Conservation (phyloP, 92 coral and sea anemone species). For the Chrysogorgia sp. region DNA sequence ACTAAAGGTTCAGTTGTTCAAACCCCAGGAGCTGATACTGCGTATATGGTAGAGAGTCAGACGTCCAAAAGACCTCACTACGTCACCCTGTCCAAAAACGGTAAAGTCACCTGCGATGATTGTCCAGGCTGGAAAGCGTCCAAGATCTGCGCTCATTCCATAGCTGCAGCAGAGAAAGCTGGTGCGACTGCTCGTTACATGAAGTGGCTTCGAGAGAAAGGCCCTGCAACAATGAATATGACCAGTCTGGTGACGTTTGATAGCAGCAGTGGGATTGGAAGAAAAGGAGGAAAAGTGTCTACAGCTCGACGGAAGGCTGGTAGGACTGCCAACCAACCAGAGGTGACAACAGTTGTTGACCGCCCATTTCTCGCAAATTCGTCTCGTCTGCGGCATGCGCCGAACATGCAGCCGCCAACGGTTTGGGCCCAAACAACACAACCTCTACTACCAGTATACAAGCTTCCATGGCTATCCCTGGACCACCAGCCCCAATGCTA, state of each 20-base stretch:
- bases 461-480: neutral
- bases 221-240: conserved; percentile 15
- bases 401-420: too few species aligned
- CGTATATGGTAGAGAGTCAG: conserved; percentile 18
- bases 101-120: conserved; percentile 20
- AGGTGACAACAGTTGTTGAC: neutral
- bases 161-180: conserved; percentile 18
- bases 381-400: too few species aligned
- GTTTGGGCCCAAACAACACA: too few species aligned
- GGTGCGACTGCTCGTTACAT: neutral
- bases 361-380: neutral
- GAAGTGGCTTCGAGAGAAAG: conserved; percentile 9
- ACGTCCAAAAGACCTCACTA: conserved; percentile 18
- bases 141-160: conserved; percentile 19
- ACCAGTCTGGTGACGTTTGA: conserved; percentile 12
- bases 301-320: neutral
- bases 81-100: conserved; percentile 6
- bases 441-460: too few species aligned
- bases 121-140: conserved; percentile 19
- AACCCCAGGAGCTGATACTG: neutral
- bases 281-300: neutral
- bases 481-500: neutral
- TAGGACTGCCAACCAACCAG: neutral
- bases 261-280: neutral
- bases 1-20: too few species aligned